Base-by-base conservation (phyloP, 2,888 invertebrate species). In the Tuberolachnus salignus region DNA sequence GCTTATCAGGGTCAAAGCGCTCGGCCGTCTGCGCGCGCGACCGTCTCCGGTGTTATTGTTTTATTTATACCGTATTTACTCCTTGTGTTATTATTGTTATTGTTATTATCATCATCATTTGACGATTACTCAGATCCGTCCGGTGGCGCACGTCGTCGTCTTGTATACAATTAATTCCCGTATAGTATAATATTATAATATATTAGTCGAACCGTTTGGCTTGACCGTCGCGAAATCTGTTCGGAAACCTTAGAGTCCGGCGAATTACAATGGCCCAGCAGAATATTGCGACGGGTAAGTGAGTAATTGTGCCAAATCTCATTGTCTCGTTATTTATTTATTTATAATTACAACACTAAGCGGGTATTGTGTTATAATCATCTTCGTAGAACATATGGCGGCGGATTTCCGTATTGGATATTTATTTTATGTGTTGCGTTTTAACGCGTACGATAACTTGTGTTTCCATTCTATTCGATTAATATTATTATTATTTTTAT, bases 1-100 rank as follows among this genome's bases (percentile, higher is more conserved):
- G 16, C 44, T 69, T 69, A 69, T 69, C 67, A 69, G 67, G 67
- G 67, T 69, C 67, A 69, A n/a, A 23, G n/a, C 67, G 49, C 3
- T 9, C 49, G 26, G 67, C 26, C 42, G 67, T 49, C 42, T 26
- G 10, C 1, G 49, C 44, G 26, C 66, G 23, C 14, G 44, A 44
- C 16, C 16, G 9, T 19, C 8, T 46, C 11, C 10, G n/a, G 10
- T 55, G 55, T 55, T 16, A 9, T 19, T 55, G 11, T 9, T 9
- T 21, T 21, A 19, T 53, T 46, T 1, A 1, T 55, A n/a, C 9
- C 10, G 10, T 3, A 10, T 9, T 55, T 10, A 10, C 21, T 11
- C 0, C 21, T 55, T 1, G 9, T 9, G 10, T 46, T 1, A 19
- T 19, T 53, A 2, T 53, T 10, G 8, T n/a, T 19, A 57, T 11